Conservation (phyloP, 2,888 invertebrate genomes). For the Drosophila merina region DNA sequence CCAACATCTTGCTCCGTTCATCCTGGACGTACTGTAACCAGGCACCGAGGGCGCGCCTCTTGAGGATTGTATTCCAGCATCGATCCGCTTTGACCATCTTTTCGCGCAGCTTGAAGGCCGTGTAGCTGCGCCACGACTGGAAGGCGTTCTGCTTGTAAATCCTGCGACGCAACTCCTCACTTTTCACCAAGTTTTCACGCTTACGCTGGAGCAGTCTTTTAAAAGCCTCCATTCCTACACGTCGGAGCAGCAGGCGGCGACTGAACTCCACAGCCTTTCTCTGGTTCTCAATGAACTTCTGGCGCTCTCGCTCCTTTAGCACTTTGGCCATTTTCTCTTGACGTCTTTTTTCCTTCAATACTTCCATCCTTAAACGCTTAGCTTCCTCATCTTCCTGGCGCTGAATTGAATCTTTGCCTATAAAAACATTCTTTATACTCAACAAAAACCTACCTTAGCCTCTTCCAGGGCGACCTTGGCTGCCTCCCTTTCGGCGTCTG, state of each 20-base stretch:
- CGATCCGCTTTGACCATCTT: constrained; percentile 86
- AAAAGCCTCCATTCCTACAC: constrained; percentile 81
- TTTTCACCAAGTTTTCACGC: constrained; percentile 83
- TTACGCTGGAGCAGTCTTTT: constrained; percentile 80
- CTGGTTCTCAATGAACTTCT: constrained; percentile 83
- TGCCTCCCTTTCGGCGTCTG: constrained; percentile 83
- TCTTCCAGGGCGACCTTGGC: constrained; percentile 82
- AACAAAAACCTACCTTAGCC: constrained; percentile 80
- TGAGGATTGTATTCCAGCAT: constrained; percentile 85
- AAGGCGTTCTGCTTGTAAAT: constrained; percentile 85
- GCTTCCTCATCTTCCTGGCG: constrained; percentile 86
- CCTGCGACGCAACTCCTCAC: constrained; percentile 84
- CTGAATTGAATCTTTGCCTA: constrained; percentile 48
- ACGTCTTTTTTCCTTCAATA: constrained; percentile 86
- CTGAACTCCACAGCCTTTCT: constrained; percentile 84
- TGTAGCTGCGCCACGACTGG: constrained; percentile 85
- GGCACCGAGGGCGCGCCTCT: constrained; percentile 84
- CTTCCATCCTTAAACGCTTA: constrained; percentile 86
- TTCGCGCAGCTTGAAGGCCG: constrained; percentile 85
- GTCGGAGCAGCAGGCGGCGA: constrained; percentile 80
- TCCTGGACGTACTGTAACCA: constrained; percentile 83
- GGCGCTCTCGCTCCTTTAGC: constrained; percentile 86
- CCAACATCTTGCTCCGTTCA: constrained; percentile 86
- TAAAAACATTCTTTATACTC: background rate
- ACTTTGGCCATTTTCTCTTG: constrained; percentile 87